phyloP scores from a whole-genome alignment of 2,113 vertebrate species.

The Halcyon malimbica region DNA sequence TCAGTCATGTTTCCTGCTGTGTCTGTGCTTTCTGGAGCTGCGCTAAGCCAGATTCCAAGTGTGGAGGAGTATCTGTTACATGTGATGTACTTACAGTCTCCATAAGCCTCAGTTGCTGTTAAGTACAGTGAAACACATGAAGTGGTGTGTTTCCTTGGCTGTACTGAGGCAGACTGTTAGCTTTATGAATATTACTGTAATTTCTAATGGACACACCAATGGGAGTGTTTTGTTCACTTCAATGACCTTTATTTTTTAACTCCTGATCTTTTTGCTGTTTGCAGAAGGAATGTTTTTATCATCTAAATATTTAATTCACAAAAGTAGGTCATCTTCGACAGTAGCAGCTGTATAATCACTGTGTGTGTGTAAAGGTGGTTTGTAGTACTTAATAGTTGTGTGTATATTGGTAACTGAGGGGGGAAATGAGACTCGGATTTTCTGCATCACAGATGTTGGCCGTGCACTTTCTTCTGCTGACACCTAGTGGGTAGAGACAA shows the following conservation, averaged over 20 bases:
- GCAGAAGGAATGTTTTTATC: neutral
- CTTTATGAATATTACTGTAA: neutral
- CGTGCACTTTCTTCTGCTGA: constrained; percentile 73
- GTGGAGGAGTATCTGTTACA: neutral
- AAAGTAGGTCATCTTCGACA: neutral
- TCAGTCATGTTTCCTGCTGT: accelerated
- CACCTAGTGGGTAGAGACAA: constrained; percentile 75
- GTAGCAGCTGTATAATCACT: neutral
- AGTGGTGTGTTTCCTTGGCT: neutral
- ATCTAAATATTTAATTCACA: neutral
- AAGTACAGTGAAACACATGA: neutral
- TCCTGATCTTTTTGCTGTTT: neutral
- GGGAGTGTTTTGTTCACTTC: neutral
- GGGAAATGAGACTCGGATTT: neutral
- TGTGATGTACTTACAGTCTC: too few species aligned
- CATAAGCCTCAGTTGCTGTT: neutral
- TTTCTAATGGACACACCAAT: neutral
- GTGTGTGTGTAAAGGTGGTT: neutral
- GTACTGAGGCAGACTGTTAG: neutral
- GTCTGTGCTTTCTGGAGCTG: neutral
- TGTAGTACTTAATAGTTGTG: constrained; percentile 20
- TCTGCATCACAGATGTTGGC: neutral
- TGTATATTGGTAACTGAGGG: neutral
- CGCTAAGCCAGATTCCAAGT: neutral
- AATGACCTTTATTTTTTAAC: neutral